Percentiles rank a stretch among this genome's conserved stretches.
These are phyloP conservation scores for Rhagoletis pomonella DNA, from an alignment of 1,140 invertebrate species.

Conservation along the genomic window DNA sequence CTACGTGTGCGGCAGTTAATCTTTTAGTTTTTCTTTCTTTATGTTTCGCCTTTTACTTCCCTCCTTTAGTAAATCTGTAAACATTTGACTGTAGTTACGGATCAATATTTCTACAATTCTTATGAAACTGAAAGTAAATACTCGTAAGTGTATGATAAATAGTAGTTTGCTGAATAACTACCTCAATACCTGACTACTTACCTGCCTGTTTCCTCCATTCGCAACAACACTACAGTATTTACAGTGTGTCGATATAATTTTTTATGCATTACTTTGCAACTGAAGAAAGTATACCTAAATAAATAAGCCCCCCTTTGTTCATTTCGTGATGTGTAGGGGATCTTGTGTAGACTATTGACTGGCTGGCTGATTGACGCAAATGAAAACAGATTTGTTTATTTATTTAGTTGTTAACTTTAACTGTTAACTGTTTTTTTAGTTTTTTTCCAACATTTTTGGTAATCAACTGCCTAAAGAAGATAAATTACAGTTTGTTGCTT, in stretches of 20 bases:
- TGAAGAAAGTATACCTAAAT: neutral
- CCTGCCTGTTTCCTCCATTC: neutral
- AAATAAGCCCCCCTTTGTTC: neutral
- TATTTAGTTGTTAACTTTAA: neutral
- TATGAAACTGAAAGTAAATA: neutral
- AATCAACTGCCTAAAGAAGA: no score
- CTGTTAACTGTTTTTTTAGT: no score
- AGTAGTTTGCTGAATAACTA: neutral
- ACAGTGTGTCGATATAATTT: slow-evolving; percentile 14
- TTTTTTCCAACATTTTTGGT: no score
- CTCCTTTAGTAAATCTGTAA: neutral
- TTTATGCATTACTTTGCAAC: neutral
- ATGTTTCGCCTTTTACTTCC: neutral
- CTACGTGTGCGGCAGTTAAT: neutral
- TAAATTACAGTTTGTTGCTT: no score
- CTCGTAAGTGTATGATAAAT: neutral
- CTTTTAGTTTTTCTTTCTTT: neutral
- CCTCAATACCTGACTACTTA: neutral
- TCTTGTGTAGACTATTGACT: neutral
- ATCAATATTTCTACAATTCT: neutral
- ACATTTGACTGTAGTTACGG: neutral
- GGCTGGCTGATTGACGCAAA: neutral
- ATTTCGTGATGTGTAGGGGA: neutral
- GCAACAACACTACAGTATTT: neutral
- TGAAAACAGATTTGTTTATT: neutral